phyloP scores from a whole-genome alignment of 2,888 invertebrate species.

The Drosophila infuscata region DNA sequence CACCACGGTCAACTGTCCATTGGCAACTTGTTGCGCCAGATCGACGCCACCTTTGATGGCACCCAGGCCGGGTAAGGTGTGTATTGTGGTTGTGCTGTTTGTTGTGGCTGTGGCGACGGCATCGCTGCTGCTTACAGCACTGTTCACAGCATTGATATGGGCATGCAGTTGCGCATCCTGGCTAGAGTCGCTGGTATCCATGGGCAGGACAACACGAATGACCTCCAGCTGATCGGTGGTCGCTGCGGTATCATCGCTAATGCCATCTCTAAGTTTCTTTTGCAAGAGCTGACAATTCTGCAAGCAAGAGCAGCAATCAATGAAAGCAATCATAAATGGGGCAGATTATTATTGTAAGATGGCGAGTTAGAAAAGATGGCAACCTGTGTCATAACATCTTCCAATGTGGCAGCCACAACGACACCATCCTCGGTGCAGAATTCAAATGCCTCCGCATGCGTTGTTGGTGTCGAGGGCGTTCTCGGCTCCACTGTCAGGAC shows the following conservation, averaged over 20 bases:
- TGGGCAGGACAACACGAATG: constrained; percentile 83
- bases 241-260: constrained; percentile 40
- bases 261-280: constrained; percentile 80
- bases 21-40: constrained; percentile 82
- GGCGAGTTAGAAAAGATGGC: neutral
- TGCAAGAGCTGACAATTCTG: constrained; percentile 74
- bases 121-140: constrained; percentile 52
- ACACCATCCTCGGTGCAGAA: constrained; percentile 72
- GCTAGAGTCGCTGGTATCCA: constrained; percentile 84
- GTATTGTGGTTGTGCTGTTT: constrained; percentile 58
- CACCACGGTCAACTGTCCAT: constrained; percentile 83
- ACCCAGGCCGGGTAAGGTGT: constrained; percentile 74
- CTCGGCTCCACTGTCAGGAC: constrained; percentile 62
- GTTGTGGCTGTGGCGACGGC: constrained; percentile 39
- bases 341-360: neutral
- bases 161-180: constrained; percentile 73
- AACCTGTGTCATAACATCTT: constrained; percentile 83
- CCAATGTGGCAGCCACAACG: constrained; percentile 76
- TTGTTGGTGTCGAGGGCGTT: constrained; percentile 42
- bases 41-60: constrained; percentile 78
- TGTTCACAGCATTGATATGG: constrained; percentile 64
- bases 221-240: constrained; percentile 75
- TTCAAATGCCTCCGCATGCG: constrained; percentile 65
- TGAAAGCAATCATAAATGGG: constrained; percentile 5
- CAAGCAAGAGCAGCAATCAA: constrained; percentile 37